These are phyloP conservation scores for Junonia oenone DNA, from an alignment of 2,888 invertebrate species.

Conservation along the genomic window DNA sequence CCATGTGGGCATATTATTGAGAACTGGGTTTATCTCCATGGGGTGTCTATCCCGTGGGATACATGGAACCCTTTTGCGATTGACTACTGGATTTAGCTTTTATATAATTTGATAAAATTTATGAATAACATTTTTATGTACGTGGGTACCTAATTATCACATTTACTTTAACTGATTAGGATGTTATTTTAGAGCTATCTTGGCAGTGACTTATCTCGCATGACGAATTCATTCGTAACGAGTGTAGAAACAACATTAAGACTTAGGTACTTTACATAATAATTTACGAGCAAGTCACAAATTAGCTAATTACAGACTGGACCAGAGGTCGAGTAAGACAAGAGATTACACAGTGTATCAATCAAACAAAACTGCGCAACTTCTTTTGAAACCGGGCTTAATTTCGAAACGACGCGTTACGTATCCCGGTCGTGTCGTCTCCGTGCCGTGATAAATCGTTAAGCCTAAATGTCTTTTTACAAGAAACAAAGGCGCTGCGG, in stretches of 20 bases:
- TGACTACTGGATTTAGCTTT: constrained; percentile 32
- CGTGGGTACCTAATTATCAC: background rate
- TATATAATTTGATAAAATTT: background rate
- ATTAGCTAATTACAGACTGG: constrained; percentile 43
- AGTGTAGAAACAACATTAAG: constrained; percentile 6
- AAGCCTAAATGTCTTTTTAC: constrained; percentile 24
- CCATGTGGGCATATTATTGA: constrained; percentile 71
- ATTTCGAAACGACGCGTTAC: constrained; percentile 61
- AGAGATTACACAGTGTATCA: constrained; percentile 71
- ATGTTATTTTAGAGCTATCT: background rate
- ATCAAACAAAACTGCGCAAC: constrained; percentile 68
- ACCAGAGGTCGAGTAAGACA: constrained; percentile 51
- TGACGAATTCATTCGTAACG: background rate
- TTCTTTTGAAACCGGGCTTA: constrained; percentile 57
- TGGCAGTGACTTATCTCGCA: background rate
- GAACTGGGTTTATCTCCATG: constrained; percentile 62
- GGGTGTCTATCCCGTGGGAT: constrained; percentile 73
- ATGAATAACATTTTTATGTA: background rate
- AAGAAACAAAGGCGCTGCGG: constrained; percentile 18
- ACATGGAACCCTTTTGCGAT: constrained; percentile 58
- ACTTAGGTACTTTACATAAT: constrained; percentile 7
- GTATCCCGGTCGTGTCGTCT: constrained; percentile 46
- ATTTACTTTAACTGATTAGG: background rate
- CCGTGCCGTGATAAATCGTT: constrained; percentile 31
- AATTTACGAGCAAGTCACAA: constrained; percentile 22